phyloP scores from a whole-genome alignment of 2,888 invertebrate species.

The Himalopsyche kuldschensis region DNA sequence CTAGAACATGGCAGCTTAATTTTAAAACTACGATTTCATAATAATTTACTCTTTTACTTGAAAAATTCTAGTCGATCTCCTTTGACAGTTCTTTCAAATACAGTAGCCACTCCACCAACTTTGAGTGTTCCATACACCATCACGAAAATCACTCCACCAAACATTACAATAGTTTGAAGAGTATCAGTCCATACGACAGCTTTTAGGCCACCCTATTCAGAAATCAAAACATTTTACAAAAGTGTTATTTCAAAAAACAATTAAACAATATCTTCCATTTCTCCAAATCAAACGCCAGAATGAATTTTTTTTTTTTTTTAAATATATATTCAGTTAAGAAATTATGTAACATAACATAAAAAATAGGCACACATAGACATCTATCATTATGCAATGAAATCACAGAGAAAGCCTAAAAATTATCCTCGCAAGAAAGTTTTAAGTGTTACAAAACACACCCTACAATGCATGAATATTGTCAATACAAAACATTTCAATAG shows the following conservation, averaged over 20 bases:
- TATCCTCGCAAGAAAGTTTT: no score
- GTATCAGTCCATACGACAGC: slow-evolving; percentile 84
- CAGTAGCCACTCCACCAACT: slow-evolving; percentile 65
- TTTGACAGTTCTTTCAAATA: slow-evolving; percentile 62
- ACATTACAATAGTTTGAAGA: slow-evolving; percentile 74
- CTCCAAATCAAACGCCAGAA: no score
- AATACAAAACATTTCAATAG: no score
- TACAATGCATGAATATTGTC: no score
- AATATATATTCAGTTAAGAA: not conserved
- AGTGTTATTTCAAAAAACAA: not conserved
- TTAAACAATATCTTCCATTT: no score
- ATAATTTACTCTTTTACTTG: slow-evolving; percentile 58
- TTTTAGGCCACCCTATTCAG: slow-evolving; percentile 69
- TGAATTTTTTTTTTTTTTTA: no score
- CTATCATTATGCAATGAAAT: not conserved
- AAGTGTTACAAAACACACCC: no score
- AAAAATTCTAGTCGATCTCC: slow-evolving; percentile 72
- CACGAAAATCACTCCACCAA: slow-evolving; percentile 69
- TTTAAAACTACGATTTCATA: not conserved
- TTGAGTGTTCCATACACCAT: slow-evolving; percentile 66
- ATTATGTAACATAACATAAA: not conserved
- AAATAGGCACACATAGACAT: not conserved
- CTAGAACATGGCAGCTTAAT: no score
- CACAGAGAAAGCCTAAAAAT: no score
- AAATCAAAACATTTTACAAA: not conserved